phyloP scores from a whole-genome alignment of 2,888 invertebrate genomes.

The Drosophila emarginata region DNA sequence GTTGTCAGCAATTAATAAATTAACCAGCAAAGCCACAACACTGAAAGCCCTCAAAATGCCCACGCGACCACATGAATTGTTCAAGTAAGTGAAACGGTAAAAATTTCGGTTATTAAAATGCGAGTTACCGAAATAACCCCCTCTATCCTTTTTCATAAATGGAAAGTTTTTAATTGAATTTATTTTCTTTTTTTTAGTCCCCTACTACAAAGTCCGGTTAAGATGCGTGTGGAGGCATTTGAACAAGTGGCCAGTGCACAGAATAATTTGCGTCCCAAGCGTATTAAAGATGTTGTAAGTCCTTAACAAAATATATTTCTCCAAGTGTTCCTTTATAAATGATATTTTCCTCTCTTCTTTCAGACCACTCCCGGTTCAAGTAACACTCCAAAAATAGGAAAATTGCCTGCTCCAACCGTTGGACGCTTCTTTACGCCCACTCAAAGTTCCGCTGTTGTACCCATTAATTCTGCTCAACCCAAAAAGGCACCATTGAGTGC shows the following conservation, averaged over 20 bases:
- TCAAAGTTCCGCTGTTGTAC: constrained; percentile 60
- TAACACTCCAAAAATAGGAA: constrained; percentile 78
- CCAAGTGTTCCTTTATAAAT: neutral
- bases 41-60: constrained; percentile 71
- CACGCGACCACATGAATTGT: constrained; percentile 80
- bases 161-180: neutral
- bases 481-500: constrained; percentile 79
- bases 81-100: constrained; percentile 73
- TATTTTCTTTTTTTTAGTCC: constrained; percentile 82
- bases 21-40: constrained; percentile 33
- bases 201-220: constrained; percentile 85
- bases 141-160: too few species aligned
- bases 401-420: constrained; percentile 63
- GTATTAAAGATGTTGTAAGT: constrained; percentile 77
- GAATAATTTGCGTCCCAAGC: constrained; percentile 59
- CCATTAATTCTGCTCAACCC: constrained; percentile 51
- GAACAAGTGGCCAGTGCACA: constrained; percentile 82
- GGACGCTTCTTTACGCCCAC: constrained; percentile 80
- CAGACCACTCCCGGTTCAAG: constrained; percentile 32
- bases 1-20: constrained; percentile 8
- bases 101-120: neutral
- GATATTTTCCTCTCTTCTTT: neutral
- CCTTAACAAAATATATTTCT: neutral
- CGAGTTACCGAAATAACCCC: too few species aligned
- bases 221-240: constrained; percentile 86